Evolutionary conservation across 2,888 invertebrate genomes (phyloP).

Genomic region (Sepioteuthis lessoniana): DNA sequence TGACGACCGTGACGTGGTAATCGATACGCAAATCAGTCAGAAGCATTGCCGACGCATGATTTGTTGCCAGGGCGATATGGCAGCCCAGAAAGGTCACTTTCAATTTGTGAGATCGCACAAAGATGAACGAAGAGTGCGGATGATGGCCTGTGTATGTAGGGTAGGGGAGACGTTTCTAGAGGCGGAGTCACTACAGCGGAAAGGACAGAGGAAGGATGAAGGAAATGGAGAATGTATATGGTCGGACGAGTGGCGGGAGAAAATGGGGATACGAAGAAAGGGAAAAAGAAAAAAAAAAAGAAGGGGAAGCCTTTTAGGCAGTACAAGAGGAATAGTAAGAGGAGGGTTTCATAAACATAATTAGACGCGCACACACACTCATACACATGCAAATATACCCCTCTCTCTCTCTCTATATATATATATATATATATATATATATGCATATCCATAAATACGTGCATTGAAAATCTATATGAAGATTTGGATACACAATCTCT

Average conservation of each 20-base stretch:
- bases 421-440: no score
- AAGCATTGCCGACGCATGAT: conserved; percentile 16
- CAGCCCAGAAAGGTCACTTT: conserved; percentile 12
- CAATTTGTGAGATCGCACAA: not conserved
- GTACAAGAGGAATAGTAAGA: not conserved
- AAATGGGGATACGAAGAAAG: no score
- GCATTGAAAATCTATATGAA: no score
- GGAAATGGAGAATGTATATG: not conserved
- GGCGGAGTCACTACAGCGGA: not conserved
- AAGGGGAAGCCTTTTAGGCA: not conserved
- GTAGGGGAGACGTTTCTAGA: no score
- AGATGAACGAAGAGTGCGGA: not conserved
- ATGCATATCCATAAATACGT: no score
- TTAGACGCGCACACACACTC: no score
- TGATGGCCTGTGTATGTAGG: not conserved
- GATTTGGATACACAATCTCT: no score
- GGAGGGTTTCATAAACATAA: no score
- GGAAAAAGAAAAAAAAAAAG: not conserved
- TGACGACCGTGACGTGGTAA: not conserved
- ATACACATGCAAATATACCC: no score
- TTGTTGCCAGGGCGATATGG: conserved; percentile 17
- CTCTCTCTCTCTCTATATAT: no score
- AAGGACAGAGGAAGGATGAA: not conserved
- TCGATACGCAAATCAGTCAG: conserved; percentile 33
- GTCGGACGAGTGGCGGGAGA: no score